These are phyloP conservation scores for Palythoa caribaeorum DNA, from an alignment of 92 coral and sea anemone species.

Conservation along the genomic window DNA sequence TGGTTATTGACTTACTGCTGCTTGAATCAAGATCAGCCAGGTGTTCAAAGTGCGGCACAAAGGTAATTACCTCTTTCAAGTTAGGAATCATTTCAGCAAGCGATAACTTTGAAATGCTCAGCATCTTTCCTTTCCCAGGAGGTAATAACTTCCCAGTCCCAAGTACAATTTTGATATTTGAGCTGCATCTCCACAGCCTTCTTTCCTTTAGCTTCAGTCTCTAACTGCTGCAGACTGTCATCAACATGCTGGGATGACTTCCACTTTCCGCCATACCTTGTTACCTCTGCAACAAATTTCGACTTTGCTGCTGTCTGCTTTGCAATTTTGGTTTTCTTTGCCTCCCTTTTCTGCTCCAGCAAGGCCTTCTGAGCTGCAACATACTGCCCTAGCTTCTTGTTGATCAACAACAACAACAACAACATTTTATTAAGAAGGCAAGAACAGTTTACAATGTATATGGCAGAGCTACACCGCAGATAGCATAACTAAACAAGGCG, in stretches of 20 bases:
- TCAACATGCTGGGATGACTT: slow-evolving; percentile 1
- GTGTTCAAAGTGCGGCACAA: slow-evolving; percentile 18
- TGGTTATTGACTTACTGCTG: neutral
- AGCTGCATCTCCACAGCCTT: slow-evolving; percentile 14
- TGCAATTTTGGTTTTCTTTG: slow-evolving; percentile 5
- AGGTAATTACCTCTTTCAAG: neutral
- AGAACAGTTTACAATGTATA: no score
- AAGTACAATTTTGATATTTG: neutral
- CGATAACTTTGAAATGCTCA: neutral
- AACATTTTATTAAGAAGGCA: no score
- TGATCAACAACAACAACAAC: neutral
- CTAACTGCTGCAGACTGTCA: slow-evolving; percentile 15
- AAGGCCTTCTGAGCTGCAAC: slow-evolving; percentile 15
- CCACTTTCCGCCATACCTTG: slow-evolving; percentile 15
- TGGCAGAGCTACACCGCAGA: no score
- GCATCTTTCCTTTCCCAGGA: neutral
- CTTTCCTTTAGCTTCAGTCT: neutral
- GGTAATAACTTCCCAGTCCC: neutral
- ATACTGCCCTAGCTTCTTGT: neutral
- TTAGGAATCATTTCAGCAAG: neutral
- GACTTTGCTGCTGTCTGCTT: slow-evolving; percentile 20
- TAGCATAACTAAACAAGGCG: no score
- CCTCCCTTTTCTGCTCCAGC: neutral
- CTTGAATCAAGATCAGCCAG: slow-evolving; percentile 1
- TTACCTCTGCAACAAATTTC: neutral